Evolutionary conservation across 2,888 invertebrate species (phyloP).

Genomic region (Lycocerus yunnanus): DNA sequence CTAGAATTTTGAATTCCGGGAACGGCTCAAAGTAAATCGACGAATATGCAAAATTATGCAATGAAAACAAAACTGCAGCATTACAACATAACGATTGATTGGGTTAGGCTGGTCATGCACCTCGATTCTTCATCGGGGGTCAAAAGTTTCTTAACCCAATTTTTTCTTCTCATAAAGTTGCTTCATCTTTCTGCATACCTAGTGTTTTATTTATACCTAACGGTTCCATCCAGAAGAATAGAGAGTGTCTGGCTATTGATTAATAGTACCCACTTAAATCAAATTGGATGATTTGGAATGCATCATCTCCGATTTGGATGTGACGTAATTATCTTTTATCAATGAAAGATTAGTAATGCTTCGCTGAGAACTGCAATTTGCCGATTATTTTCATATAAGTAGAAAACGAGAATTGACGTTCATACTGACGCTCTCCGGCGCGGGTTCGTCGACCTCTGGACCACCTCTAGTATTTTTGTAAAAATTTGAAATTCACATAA

Average conservation of each 20-base stretch:
- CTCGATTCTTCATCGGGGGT: background rate
- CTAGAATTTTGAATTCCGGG: too few relatives aligned
- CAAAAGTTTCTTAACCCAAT: background rate
- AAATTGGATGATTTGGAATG: background rate
- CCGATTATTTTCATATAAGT: background rate
- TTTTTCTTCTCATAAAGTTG: background rate
- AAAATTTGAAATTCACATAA: background rate
- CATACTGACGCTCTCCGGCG: background rate
- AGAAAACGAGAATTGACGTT: background rate
- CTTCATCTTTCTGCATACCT: background rate
- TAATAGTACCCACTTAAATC: background rate
- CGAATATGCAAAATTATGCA: too few relatives aligned
- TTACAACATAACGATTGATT: background rate
- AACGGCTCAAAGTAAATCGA: too few relatives aligned
- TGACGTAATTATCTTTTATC: background rate
- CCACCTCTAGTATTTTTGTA: background rate
- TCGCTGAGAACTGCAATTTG: background rate
- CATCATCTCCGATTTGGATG: background rate
- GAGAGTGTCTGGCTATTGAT: too few relatives aligned
- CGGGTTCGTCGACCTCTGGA: background rate
- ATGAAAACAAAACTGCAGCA: background rate
- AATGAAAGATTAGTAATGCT: background rate
- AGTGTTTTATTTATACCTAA: background rate
- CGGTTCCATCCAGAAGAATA: background rate
- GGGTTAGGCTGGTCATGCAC: background rate